Base-by-base conservation (phyloP, 2,888 invertebrate species). In the Thymelicus sylvestris region DNA sequence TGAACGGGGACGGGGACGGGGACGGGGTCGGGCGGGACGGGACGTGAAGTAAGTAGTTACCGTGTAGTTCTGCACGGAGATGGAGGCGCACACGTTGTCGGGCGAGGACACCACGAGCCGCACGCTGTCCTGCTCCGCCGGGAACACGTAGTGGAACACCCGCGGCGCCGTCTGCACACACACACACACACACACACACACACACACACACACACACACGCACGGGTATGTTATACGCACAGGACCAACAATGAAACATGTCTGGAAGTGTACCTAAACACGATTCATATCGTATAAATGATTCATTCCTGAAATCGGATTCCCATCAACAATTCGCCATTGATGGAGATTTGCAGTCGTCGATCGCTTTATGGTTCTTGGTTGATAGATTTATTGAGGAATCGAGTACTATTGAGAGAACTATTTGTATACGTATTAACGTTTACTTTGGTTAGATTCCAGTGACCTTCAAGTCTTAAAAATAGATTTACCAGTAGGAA, bases 11-110 rank as follows among this genome's bases (percentile, higher is more conserved):
- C n/a, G n/a, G n/a, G n/a, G n/a, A n/a, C n/a, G n/a, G n/a, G n/a
- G n/a, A n/a, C n/a, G n/a, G n/a, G n/a, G n/a, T n/a, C n/a, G n/a
- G n/a, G n/a, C n/a, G n/a, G n/a, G n/a, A n/a, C n/a, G n/a, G n/a
- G n/a, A 24, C 24, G 24, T 24, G 24, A 2, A 3, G 1, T 3
- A 1, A 12, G 5, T 7, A 12, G 48, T 39, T n/a, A 91, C 92
- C 78, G 86, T 78, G 76, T 85, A 85, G 75, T 86, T 80, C 75
- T 89, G 91, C 75, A 93, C 83, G 75, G 90, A 85, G 78, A 93
- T 73, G 67, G 85, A 81, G 75, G 89, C 90, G 81, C 92, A 93
- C 50, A 86, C 79, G 78, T 86, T 85, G 82, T 90, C 90, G 0
- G 76, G 78, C 2, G 92, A 88, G 61, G 78, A 70, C 61, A 86